A percentile compares a stretch with the other conserved stretches of the same genome.
Evolutionary conservation across 1,140 invertebrate genomes (phyloP).

Genomic region (Battus philenor): DNA sequence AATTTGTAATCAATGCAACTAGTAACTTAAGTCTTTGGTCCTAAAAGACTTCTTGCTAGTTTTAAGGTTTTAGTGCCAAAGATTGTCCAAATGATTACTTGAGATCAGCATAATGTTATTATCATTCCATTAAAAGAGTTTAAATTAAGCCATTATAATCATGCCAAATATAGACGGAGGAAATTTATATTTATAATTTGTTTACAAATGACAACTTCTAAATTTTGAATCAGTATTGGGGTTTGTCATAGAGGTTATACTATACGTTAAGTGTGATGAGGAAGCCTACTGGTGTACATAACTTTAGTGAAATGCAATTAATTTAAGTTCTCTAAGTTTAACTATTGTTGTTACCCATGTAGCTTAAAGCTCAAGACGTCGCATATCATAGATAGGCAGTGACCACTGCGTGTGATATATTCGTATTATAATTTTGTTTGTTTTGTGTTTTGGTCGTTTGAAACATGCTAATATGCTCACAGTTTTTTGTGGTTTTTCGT

Average conservation of each 20-base stretch:
- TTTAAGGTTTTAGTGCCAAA: slow-evolving; percentile 70
- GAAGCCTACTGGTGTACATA: slow-evolving; percentile 49
- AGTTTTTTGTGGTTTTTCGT: too few relatives aligned
- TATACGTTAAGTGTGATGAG: slow-evolving; percentile 30
- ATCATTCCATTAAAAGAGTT: slow-evolving; percentile 53
- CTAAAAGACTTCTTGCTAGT: slow-evolving; percentile 49
- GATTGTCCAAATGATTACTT: slow-evolving; percentile 66
- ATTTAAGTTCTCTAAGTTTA: slow-evolving; percentile 29
- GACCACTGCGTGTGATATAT: slow-evolving; percentile 22
- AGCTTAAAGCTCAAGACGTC: slow-evolving; percentile 59
- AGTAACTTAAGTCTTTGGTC: slow-evolving; percentile 49
- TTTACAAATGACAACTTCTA: slow-evolving; percentile 27
- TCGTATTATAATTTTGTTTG: too few relatives aligned
- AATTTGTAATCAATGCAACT: slow-evolving; percentile 32
- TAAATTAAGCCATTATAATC: slow-evolving; percentile 48
- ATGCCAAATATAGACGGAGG: slow-evolving; percentile 52
- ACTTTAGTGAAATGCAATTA: slow-evolving; percentile 49
- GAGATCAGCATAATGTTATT: slow-evolving; percentile 44
- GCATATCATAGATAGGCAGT: slow-evolving; percentile 53
- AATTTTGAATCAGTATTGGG: slow-evolving; percentile 21
- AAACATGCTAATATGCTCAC: too few relatives aligned
- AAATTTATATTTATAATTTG: slow-evolving; percentile 21
- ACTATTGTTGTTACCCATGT: slow-evolving; percentile 51
- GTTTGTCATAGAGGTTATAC: slow-evolving; percentile 5
- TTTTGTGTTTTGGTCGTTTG: too few relatives aligned